Evolutionary conservation across 2,888 invertebrate genomes (phyloP).

Genomic region (Hirtodrosophila histrioides): DNA sequence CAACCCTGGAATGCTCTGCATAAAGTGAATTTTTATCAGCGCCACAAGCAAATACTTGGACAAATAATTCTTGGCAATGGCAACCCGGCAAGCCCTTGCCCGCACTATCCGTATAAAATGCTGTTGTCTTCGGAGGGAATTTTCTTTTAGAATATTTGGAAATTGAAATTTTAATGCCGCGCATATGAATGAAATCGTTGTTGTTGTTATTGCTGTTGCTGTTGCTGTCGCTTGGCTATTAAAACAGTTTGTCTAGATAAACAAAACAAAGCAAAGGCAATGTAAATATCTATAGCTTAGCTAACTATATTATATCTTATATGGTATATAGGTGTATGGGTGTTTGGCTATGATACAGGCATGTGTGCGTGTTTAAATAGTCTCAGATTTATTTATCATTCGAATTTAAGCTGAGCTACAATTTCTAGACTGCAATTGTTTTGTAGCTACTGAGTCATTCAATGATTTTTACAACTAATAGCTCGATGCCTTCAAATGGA

Average conservation of each 20-base stretch:
- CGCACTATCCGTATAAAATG: constrained; percentile 19
- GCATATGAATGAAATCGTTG: constrained; percentile 60
- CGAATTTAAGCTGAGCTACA: constrained; percentile 14
- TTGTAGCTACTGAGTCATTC: constrained; percentile 28
- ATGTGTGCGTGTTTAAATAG: constrained; percentile 23
- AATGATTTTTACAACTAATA: constrained; percentile 27
- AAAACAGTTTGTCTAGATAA: constrained; percentile 57
- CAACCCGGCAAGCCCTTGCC: constrained; percentile 8
- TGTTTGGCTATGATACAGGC: constrained; percentile 21
- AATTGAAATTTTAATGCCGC: constrained; percentile 64
- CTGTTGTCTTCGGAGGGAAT: constrained; percentile 7
- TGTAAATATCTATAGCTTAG: constrained; percentile 38
- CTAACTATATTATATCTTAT: constrained; percentile 24
- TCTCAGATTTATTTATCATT: constrained; percentile 31
- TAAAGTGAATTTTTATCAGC: constrained; percentile 76
- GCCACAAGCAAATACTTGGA: constrained; percentile 63
- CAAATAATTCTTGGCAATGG: constrained; percentile 66
- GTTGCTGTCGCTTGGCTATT: constrained; percentile 48
- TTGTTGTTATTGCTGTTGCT: too few species aligned
- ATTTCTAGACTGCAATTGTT: background rate
- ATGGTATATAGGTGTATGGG: constrained; percentile 9
- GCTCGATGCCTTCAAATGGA: constrained; percentile 22
- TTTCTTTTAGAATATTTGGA: constrained; percentile 47
- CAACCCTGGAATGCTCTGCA: constrained; percentile 42
- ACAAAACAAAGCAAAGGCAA: constrained; percentile 44